Conservation (phyloP, 2,797 vertebrate species). For the Pseudomugil gertrudae region DNA sequence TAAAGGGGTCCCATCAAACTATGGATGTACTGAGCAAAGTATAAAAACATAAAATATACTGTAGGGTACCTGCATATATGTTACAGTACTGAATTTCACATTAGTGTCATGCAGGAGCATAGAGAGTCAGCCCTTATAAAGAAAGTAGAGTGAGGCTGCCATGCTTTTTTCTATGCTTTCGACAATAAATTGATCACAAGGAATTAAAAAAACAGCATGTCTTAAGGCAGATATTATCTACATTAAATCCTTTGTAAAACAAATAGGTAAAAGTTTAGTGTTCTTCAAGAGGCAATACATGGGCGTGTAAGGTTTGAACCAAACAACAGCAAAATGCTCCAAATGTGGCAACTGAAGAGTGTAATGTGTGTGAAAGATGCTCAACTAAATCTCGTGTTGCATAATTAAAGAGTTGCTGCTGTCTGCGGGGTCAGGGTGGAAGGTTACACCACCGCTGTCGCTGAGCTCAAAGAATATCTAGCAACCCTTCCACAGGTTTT, state of each 20-base stretch:
- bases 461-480: slow-evolving; percentile 15
- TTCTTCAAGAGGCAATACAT: slow-evolving; percentile 78
- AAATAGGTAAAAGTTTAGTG: slow-evolving; percentile 44
- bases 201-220: slow-evolving; percentile 49
- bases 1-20: slow-evolving; percentile 53
- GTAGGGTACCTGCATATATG: slow-evolving; percentile 40
- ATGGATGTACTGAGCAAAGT: slow-evolving; percentile 29
- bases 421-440: slow-evolving; percentile 22
- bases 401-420: slow-evolving; percentile 61
- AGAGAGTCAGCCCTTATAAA: slow-evolving; percentile 54
- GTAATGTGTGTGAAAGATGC: slow-evolving; percentile 24
- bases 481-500: slow-evolving; percentile 13
- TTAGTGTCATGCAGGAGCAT: slow-evolving; percentile 72
- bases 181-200: slow-evolving; percentile 40
- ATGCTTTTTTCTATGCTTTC: slow-evolving; percentile 57
- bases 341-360: slow-evolving; percentile 21
- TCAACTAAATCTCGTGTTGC: slow-evolving; percentile 50
- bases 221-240: slow-evolving; percentile 73
- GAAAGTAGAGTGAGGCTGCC: slow-evolving; percentile 46
- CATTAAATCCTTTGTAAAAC: slow-evolving; percentile 44
- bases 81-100: slow-evolving; percentile 65
- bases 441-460: slow-evolving; percentile 16
- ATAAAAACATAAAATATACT: slow-evolving; percentile 38
- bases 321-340: slow-evolving; percentile 23
- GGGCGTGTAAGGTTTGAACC: slow-evolving; percentile 41